phyloP scores from a whole-genome alignment of 2,888 invertebrate species.

The Lottia scabra region DNA sequence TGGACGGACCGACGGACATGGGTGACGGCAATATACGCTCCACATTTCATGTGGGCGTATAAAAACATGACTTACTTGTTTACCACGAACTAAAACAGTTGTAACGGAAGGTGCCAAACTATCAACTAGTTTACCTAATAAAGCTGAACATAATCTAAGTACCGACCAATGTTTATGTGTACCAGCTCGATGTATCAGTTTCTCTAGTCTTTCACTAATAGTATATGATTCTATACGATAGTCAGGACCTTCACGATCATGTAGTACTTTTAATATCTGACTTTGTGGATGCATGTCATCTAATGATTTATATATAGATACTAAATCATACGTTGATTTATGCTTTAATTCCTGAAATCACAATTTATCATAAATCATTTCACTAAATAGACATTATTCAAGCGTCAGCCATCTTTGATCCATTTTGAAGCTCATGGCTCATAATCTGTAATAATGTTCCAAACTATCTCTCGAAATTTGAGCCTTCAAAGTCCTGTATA shows the following conservation, averaged over 20 bases:
- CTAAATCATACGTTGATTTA: conserved; percentile 81
- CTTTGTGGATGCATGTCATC: conserved; percentile 84
- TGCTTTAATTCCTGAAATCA: conserved; percentile 72
- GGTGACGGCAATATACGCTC: too few relatives aligned
- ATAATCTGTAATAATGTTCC: too few relatives aligned
- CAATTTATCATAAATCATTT: not conserved
- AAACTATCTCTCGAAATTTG: too few relatives aligned
- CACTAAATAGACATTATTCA: too few relatives aligned
- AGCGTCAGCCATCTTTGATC: too few relatives aligned
- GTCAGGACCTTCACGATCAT: conserved; percentile 84
- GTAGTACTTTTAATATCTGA: conserved; percentile 85
- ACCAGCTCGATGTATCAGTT: conserved; percentile 67
- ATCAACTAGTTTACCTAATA: conserved; percentile 94
- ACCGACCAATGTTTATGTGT: conserved; percentile 74
- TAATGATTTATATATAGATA: conserved; percentile 77
- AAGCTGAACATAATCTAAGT: conserved; percentile 93
- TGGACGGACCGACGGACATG: too few relatives aligned
- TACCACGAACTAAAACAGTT: conserved; percentile 95
- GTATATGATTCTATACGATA: conserved; percentile 77
- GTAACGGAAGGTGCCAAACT: conserved; percentile 99
- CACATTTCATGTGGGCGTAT: too few relatives aligned
- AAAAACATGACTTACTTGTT: conserved; percentile 78
- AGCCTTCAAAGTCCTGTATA: too few relatives aligned
- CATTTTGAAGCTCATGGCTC: too few relatives aligned
- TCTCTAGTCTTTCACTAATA: conserved; percentile 69